Conservation (phyloP, 2,113 vertebrate genomes). For the Nymphicus hollandicus region DNA sequence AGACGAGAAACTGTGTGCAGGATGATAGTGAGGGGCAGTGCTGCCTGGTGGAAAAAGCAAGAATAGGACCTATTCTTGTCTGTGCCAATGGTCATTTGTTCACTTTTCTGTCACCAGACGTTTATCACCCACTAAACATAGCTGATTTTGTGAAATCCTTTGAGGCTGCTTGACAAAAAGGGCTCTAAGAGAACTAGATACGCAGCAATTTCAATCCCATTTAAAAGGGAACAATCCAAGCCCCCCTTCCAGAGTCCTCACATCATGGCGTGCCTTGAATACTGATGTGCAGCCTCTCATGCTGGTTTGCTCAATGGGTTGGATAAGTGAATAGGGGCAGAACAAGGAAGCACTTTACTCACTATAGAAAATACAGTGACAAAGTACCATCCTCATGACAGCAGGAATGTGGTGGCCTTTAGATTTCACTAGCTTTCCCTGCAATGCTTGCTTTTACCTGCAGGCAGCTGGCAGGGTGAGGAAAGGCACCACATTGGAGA, state of each 20-base stretch:
- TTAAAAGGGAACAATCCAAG: neutral
- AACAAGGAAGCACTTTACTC: neutral
- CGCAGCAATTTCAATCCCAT: neutral
- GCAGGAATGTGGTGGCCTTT: neutral
- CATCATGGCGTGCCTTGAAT: neutral
- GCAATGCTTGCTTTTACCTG: neutral
- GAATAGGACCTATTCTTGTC: neutral
- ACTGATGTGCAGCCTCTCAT: neutral
- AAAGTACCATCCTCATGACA: neutral
- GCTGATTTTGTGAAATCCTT: neutral
- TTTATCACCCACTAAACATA: neutral
- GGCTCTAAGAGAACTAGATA: neutral
- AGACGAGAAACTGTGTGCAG: rapidly evolving
- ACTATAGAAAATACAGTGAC: neutral
- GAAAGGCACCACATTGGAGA: neutral
- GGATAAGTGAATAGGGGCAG: neutral
- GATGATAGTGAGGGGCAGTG: rapidly evolving
- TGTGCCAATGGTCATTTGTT: neutral
- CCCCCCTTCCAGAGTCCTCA: neutral
- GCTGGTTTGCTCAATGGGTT: neutral
- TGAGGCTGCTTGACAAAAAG: neutral
- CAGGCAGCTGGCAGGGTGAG: neutral
- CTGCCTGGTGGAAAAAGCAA: neutral
- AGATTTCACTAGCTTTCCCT: neutral
- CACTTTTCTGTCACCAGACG: neutral